Conservation (phyloP, 2,888 invertebrate species). For the Drosophila multiciliata region DNA sequence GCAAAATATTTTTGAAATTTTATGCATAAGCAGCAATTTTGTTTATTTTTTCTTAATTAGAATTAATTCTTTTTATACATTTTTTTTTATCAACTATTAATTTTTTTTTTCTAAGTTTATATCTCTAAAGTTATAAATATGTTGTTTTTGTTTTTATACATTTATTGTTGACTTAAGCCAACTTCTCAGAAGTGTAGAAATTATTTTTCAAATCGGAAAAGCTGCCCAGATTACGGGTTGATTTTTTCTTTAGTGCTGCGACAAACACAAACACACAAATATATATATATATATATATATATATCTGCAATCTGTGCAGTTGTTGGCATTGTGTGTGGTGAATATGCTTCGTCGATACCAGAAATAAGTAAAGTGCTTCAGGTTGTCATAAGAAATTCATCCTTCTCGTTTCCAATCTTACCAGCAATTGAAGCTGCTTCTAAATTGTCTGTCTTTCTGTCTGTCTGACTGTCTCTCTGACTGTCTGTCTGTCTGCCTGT, state of each 20-base stretch:
- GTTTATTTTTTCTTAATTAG: too few species aligned
- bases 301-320: constrained; percentile 5
- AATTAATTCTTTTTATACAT: too few species aligned
- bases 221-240: background rate
- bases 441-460: constrained; percentile 7
- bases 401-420: constrained; percentile 28
- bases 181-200: background rate
- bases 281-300: background rate
- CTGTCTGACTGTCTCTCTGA: background rate
- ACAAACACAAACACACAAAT: constrained; percentile 3
- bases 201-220: background rate
- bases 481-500: constrained; percentile 7
- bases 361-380: constrained; percentile 49
- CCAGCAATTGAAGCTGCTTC: constrained; percentile 38
- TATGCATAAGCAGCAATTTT: background rate
- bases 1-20: background rate
- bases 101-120: too few species aligned
- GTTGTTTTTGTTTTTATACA: background rate
- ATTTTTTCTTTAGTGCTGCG: background rate
- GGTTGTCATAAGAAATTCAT: constrained; percentile 59
- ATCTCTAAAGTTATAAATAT: too few species aligned
- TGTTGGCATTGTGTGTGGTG: constrained; percentile 36
- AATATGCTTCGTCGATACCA: constrained; percentile 27
- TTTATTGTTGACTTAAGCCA: background rate
- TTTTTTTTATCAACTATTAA: too few species aligned